Conservation (phyloP, 2,113 vertebrate genomes). For the Theropithecus gelada region DNA sequence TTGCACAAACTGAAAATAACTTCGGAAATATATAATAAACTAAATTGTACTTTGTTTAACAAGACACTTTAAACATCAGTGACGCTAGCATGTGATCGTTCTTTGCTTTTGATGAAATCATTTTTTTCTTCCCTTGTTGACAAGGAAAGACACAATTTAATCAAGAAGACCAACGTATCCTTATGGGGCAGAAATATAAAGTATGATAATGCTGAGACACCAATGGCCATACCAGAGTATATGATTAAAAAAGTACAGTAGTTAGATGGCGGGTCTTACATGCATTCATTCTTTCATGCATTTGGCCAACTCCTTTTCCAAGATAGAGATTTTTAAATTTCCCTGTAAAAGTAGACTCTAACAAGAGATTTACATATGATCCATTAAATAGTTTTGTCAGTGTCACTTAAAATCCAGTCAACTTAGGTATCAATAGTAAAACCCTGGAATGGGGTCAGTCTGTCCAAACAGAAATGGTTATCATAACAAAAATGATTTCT, state of each 20-base stretch:
- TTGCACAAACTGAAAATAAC: not conserved
- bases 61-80: not conserved
- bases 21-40: not conserved
- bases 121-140: conserved; percentile 13
- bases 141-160: not conserved
- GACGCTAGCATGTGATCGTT: not conserved
- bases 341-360: not conserved
- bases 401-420: not conserved
- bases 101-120: not conserved
- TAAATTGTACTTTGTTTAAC: not conserved
- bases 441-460: not conserved
- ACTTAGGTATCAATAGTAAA: not conserved
- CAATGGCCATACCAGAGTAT: not conserved
- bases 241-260: not conserved
- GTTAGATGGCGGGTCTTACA: not conserved
- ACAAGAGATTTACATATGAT: not conserved
- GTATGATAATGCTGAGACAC: not conserved
- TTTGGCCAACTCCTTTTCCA: not conserved
- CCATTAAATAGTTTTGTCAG: not conserved
- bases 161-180: not conserved
- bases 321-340: not conserved
- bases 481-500: not conserved
- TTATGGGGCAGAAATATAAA: not conserved
- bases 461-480: not conserved
- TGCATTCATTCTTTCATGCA: not conserved